phyloP scores from a whole-genome alignment of 2,113 vertebrate genomes.

The Taurulus bubalis region DNA sequence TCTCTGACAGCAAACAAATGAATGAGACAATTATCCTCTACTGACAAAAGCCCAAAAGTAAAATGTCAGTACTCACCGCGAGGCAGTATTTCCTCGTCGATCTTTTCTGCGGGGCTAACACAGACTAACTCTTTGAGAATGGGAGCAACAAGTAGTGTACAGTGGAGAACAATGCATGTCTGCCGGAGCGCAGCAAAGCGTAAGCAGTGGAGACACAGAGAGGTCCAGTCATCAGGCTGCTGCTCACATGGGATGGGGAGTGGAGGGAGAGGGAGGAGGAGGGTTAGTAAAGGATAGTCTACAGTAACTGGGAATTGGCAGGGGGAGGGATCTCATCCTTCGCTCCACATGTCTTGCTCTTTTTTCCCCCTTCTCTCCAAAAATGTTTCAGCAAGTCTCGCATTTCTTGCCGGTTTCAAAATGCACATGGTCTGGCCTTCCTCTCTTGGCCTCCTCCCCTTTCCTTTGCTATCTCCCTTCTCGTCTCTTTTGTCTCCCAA shows the following conservation, averaged over 20 bases:
- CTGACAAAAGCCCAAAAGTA: not conserved
- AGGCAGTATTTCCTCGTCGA: slow-evolving; percentile 34
- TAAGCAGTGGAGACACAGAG: slow-evolving; percentile 69
- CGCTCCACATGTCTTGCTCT: slow-evolving; percentile 31
- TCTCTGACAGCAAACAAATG: slow-evolving; percentile 36
- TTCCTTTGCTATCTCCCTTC: slow-evolving; percentile 26
- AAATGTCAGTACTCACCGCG: slow-evolving; percentile 68
- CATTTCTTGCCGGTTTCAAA: slow-evolving; percentile 53
- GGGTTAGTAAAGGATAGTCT: slow-evolving; percentile 55
- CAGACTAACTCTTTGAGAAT: slow-evolving; percentile 45
- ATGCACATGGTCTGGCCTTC: slow-evolving; percentile 26
- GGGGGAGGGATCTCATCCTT: slow-evolving; percentile 61
- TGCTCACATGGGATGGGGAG: slow-evolving; percentile 75
- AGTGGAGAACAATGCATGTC: slow-evolving; percentile 79
- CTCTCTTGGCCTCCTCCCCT: slow-evolving; percentile 27
- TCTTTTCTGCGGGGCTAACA: slow-evolving; percentile 33
- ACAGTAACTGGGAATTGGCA: slow-evolving; percentile 43
- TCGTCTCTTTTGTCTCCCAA: slow-evolving; percentile 41
- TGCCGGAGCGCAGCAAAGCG: slow-evolving; percentile 64
- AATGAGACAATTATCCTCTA: slow-evolving; percentile 34
- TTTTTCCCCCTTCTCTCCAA: slow-evolving; percentile 13
- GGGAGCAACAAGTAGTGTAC: slow-evolving; percentile 73
- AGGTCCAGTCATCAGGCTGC: slow-evolving; percentile 74
- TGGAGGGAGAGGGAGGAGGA: slow-evolving; percentile 48
- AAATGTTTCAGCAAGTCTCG: slow-evolving; percentile 53